Evolutionary conservation across 2,797 vertebrate genomes (phyloP), one percentile per base, ranked within the genome.

Genomic region (Pagetopsis macropterus): DNA sequence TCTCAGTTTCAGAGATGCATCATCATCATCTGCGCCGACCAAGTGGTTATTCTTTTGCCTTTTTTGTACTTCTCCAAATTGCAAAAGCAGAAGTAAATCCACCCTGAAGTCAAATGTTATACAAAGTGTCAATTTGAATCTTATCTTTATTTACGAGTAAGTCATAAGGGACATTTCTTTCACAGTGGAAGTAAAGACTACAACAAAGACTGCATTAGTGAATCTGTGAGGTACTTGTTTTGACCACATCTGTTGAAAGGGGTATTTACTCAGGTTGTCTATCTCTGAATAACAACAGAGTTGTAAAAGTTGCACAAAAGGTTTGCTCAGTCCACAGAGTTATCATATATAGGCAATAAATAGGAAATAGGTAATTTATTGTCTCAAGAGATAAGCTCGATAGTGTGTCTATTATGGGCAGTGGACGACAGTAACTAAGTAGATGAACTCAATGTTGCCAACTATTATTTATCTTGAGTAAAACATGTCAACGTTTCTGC

Each of bases 251-350:
- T 37, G 33, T 9, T 37, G 33, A 37, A 37, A 37, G 33, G 33
- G 8, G 2, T 37, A 9, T 37, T 37, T 37, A 37, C 33, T 37
- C 33, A 37, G 33, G 8, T 33, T 15, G 43, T 12, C 14, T 19
- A 13, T 1, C 8, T 63, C 16, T 45, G 41, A 73, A 40, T 23
- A 43, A 43, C n/a, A 19, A 6, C 33, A 59, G 23, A 27, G 21
- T 3, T 50, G 57, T 65, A 58, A 64, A 77, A 46, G 40, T 65
- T 74, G 43, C 33, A 33, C 3, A 27, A 45, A 40, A 11, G 73
- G 59, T 72, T 88, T 75, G 70, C 9, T 55, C 31, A 52, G 68
- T 21, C 14, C 37, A 76, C 55, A 60, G 2, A 50, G 14, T 62
- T 76, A 65, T 68, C 70, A 55, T 63, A 58, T 75, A 64, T 31